Base-by-base conservation (phyloP, 2,113 vertebrate species). In the Silurus meridionalis region DNA sequence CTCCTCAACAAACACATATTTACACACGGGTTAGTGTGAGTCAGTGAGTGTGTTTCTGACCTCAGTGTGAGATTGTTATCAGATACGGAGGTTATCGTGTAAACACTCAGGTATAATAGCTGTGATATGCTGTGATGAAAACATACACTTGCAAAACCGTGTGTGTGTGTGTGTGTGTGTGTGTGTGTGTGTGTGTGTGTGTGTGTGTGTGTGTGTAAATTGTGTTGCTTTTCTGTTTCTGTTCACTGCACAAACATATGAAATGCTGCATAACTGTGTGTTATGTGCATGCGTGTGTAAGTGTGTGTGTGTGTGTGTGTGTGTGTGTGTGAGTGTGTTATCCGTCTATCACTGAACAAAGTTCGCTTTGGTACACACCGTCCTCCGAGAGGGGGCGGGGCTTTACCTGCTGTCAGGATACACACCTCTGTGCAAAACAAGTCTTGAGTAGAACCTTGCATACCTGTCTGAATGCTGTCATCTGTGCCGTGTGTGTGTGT, bases 351-450 rank as follows among this genome's bases (percentile, higher is more conserved):
- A 6, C 5, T 80, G 87, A 78, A 67, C 92, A 95, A 90, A 92
- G 94, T 93, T 94, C 90, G 88, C 63, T 53, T 46, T 69, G 52
- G 82, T 85, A 75, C 67, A 75, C 82, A 13, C n/a, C 57, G 61
- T 91, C 84, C 87, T 88, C 66, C 55, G 28, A 37, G 25, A 86
- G 91, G 91, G 90, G 89, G 90, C 92, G 91, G 91, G 91, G 93
- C 94, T 93, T 82, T 46, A 52, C 87, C 91, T 86, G 89, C 92
- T 94, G 92, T 94, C 95, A 93, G 94, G 91, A 85, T 91, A 92
- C 89, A 87, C 89, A 91, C 93, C 92, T 94, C 63, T 83, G 92
- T 94, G 94, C 91, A 87, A 91, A 91, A 90, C 94, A 92, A 92
- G 94, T 92, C 87, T 77, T 89, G 89, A 83, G 71, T 82, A 84